A percentile compares a stretch with the other conserved stretches of the same genome.
phyloP scores from a whole-genome alignment of 2,797 vertebrate species.

The Xiphorhynchus erythropygius region DNA sequence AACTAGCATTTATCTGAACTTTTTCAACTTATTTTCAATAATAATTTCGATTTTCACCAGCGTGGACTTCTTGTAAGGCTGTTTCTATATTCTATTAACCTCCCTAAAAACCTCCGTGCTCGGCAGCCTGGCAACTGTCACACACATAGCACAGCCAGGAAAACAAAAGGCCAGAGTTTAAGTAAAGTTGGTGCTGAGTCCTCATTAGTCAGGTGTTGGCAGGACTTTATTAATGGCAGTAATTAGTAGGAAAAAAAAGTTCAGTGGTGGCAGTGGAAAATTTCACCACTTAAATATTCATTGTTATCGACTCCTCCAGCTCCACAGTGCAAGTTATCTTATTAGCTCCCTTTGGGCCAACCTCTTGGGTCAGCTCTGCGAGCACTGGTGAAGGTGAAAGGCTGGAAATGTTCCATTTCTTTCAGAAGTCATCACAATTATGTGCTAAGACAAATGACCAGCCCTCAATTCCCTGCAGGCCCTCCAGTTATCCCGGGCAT shows the following conservation, averaged over 20 bases:
- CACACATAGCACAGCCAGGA: not conserved
- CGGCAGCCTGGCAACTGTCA: slow-evolving; percentile 13
- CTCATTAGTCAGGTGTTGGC: slow-evolving; percentile 62
- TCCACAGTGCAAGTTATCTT: not conserved
- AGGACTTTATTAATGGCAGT: slow-evolving; percentile 65
- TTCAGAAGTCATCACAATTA: not conserved
- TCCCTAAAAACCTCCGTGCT: not conserved
- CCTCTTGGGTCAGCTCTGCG: not conserved
- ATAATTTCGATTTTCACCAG: not conserved
- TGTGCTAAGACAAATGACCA: not conserved
- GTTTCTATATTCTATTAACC: slow-evolving; percentile 8
- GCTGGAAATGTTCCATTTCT: not conserved
- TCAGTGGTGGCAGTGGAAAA: slow-evolving; percentile 25
- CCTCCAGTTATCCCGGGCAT: not conserved
- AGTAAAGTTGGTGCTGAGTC: slow-evolving; percentile 29
- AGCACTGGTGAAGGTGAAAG: not conserved
- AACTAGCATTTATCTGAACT: not conserved
- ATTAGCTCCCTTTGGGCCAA: slow-evolving; percentile 12
- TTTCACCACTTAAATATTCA: slow-evolving; percentile 46
- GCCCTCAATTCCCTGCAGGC: not conserved
- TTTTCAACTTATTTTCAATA: not conserved
- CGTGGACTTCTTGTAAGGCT: not conserved
- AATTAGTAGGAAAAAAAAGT: slow-evolving; percentile 49
- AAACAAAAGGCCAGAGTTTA: slow-evolving; percentile 53
- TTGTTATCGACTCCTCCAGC: slow-evolving; percentile 31